These are phyloP conservation scores for Neoniphon sammara DNA, from an alignment of 2,797 vertebrate genomes.

Conservation along the genomic window DNA sequence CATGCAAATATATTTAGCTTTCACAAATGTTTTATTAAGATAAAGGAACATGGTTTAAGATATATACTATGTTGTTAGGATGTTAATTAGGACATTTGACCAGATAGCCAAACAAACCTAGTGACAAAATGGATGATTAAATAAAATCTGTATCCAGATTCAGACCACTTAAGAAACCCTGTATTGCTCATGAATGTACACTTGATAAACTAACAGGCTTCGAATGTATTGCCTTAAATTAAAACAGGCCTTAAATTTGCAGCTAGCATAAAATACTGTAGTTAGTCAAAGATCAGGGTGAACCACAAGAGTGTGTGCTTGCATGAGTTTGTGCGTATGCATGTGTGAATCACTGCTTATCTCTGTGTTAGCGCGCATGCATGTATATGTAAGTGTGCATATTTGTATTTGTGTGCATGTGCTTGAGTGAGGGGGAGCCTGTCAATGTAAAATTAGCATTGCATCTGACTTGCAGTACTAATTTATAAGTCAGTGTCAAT, in stretches of 20 bases:
- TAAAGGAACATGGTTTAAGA: background rate
- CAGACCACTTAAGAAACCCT: too few species aligned
- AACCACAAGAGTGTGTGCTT: background rate
- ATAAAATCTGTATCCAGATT: too few species aligned
- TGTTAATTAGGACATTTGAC: background rate
- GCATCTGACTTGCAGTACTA: background rate
- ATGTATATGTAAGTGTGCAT: background rate
- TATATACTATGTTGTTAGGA: background rate
- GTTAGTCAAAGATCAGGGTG: too few species aligned
- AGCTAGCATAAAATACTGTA: too few species aligned
- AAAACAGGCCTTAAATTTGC: too few species aligned
- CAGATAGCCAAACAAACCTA: background rate
- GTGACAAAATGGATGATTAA: too few species aligned
- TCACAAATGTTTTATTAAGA: background rate
- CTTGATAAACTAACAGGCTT: too few species aligned
- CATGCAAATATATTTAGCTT: background rate
- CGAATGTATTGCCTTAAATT: too few species aligned
- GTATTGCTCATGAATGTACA: too few species aligned
- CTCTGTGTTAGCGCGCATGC: background rate
- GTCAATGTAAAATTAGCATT: background rate
- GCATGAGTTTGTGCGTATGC: conserved; percentile 7
- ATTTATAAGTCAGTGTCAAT: background rate
- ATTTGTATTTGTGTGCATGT: background rate
- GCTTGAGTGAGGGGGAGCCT: background rate
- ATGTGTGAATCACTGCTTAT: background rate